phyloP scores from a whole-genome alignment of 2,888 invertebrate species.

The Homarus gammarus region DNA sequence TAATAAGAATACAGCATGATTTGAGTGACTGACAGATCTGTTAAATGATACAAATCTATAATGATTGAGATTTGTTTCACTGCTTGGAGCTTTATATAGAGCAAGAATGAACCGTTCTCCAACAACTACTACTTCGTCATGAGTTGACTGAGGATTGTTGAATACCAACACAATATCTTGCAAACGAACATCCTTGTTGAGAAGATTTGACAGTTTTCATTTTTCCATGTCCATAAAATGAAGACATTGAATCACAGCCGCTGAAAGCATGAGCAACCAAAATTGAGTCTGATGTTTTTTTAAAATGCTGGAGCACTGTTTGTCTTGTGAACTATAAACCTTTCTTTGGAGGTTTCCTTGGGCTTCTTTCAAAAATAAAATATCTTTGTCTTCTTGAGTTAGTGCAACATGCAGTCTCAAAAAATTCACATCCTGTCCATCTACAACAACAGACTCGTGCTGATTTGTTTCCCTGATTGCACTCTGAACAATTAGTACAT shows the following conservation, averaged over 20 bases:
- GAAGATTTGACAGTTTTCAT: slow-evolving; percentile 77
- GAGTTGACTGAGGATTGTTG: slow-evolving; percentile 77
- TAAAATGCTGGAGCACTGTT: slow-evolving; percentile 75
- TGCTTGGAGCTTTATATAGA: slow-evolving; percentile 77
- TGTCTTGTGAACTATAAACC: slow-evolving; percentile 78
- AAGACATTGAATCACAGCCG: slow-evolving; percentile 78
- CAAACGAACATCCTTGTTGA: slow-evolving; percentile 42
- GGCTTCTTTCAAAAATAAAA: slow-evolving; percentile 70
- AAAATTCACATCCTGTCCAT: slow-evolving; percentile 76
- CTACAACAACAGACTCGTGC: too few relatives aligned
- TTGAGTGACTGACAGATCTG: slow-evolving; percentile 77
- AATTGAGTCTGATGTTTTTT: slow-evolving; percentile 75
- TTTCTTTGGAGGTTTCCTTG: slow-evolving; percentile 78
- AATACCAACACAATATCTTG: too few relatives aligned
- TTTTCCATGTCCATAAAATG: slow-evolving; percentile 77
- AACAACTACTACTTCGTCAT: slow-evolving; percentile 64
- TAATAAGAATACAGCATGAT: slow-evolving; percentile 77
- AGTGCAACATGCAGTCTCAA: slow-evolving; percentile 73
- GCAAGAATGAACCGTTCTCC: slow-evolving; percentile 77
- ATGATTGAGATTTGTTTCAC: slow-evolving; percentile 76
- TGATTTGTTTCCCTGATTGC: too few relatives aligned
- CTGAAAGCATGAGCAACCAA: slow-evolving; percentile 77
- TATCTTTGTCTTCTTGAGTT: slow-evolving; percentile 79
- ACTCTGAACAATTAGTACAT: slow-evolving; percentile 79
- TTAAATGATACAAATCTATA: slow-evolving; percentile 77